Percentiles rank a stretch among this genome's conserved stretches.
Conservation (phyloP, 2,113 vertebrate genomes). For the Sebastes fasciatus region DNA sequence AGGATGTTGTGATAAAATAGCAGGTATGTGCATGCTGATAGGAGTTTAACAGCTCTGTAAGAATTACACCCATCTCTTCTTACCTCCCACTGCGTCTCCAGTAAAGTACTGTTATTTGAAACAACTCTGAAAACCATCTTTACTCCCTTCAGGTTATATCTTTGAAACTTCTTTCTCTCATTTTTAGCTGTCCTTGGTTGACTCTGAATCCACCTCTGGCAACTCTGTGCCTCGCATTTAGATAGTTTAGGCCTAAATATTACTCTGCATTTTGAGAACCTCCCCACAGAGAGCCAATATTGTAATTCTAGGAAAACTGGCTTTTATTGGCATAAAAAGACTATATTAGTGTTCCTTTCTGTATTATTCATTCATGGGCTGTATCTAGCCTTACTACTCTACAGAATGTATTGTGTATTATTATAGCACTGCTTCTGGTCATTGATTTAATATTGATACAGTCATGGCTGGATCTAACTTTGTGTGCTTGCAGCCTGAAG, state of each 20-base stretch:
- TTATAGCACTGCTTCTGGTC: not conserved
- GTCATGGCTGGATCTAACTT: not conserved
- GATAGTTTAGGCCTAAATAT: not conserved
- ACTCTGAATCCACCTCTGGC: not conserved
- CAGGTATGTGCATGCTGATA: conserved; percentile 22
- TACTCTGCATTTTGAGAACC: not conserved
- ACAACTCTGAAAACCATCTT: conserved; percentile 15
- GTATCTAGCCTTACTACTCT: not conserved
- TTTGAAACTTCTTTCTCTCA: conserved; percentile 4
- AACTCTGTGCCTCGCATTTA: not conserved
- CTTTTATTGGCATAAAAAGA: not conserved
- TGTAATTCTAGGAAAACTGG: not conserved
- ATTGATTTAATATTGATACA: conserved; percentile 4
- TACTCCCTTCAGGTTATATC: conserved; percentile 5
- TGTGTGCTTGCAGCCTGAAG: not conserved
- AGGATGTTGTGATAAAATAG: conserved; percentile 49
- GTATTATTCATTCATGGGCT: not conserved
- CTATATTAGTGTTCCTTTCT: not conserved
- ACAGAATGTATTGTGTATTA: not conserved
- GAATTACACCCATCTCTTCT: conserved; percentile 9
- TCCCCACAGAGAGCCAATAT: not conserved
- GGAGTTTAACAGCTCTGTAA: not conserved
- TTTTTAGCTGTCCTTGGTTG: conserved; percentile 2
- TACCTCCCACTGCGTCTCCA: not conserved
- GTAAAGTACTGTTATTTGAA: conserved; percentile 40